Evolutionary conservation across 1,140 invertebrate species (phyloP), one percentile per base, ranked within the genome.

Genomic region (Lepidostoma basale): DNA sequence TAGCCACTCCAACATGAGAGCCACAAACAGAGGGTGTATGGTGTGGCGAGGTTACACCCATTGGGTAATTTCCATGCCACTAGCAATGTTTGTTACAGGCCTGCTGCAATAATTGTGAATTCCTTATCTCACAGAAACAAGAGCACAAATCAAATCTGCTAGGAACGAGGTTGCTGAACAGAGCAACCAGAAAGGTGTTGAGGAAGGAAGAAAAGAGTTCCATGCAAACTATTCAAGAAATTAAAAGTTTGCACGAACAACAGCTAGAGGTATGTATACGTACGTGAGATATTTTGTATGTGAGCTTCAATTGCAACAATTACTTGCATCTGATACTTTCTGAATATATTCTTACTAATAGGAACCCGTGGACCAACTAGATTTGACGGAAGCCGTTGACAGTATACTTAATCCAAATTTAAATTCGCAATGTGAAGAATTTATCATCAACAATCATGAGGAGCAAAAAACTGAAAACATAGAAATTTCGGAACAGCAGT

Each of bases 361-460:
- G 81, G 78, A 79, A 44, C 81, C 78, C 62, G 80, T 79, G 77
- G 80, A 82, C 44, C 73, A 77, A 52, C 76, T 80, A 8, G 77
- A 80, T 3, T 62, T 83, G 23, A 78, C 78, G 0, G 77, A 83
- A 73, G 79, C 79, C 3, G 81, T 83, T 0, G 78, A 77, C 62
- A 82, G 79, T 56, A 81, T 81, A 30, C 81, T 81, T 8, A 75
- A 81, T 25, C 65, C 76, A 4, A 69, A 66, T n/a, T 75, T 77
- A 10, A 56, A 76, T 3, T 80, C 75, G 52, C 63, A 70, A 8
- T 78, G 79, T 66, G 77, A 79, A 56, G 69, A 72, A 26, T 60
- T 72, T 0, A 72, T 77, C 8, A 74, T 71, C 16, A 42, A 40
- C 12, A 20, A 30, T 22, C 76, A 75, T 26, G 77, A 79, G 62